Evolutionary conservation across 2,797 vertebrate species (phyloP).

Genomic region (Pangasius mekongensis): DNA sequence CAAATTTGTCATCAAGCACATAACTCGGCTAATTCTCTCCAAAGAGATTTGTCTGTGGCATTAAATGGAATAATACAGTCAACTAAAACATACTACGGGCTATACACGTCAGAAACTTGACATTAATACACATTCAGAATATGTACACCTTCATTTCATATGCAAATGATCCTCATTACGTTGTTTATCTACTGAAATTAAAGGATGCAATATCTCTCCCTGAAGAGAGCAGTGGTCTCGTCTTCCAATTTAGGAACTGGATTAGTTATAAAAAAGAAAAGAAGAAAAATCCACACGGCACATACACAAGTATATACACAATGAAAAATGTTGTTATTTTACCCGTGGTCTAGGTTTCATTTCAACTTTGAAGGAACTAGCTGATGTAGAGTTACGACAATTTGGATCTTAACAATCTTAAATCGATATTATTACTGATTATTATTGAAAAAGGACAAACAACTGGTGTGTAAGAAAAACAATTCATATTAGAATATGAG

Average conservation of each 20-base stretch:
- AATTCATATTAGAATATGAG: too few species aligned
- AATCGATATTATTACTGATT: not conserved
- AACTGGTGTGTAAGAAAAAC: too few species aligned
- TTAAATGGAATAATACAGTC: constrained; percentile 7
- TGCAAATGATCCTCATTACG: constrained; percentile 1
- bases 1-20: constrained; percentile 50
- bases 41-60: constrained; percentile 37
- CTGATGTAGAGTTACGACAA: not conserved
- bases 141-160: not conserved
- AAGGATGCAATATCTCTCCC: not conserved
- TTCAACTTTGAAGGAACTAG: not conserved
- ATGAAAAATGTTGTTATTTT: not conserved
- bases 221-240: not conserved
- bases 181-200: constrained; percentile 17
- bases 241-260: not conserved
- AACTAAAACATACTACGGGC: not conserved
- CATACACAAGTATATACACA: too few species aligned
- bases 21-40: constrained; percentile 47
- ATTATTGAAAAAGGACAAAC: not conserved
- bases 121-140: not conserved
- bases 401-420: not conserved
- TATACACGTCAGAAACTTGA: not conserved
- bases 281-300: not conserved
- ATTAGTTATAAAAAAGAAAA: not conserved
- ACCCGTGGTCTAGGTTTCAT: not conserved